Evolutionary conservation across 2,113 vertebrate genomes (phyloP).

Genomic region (Melanerpes aurifrons): DNA sequence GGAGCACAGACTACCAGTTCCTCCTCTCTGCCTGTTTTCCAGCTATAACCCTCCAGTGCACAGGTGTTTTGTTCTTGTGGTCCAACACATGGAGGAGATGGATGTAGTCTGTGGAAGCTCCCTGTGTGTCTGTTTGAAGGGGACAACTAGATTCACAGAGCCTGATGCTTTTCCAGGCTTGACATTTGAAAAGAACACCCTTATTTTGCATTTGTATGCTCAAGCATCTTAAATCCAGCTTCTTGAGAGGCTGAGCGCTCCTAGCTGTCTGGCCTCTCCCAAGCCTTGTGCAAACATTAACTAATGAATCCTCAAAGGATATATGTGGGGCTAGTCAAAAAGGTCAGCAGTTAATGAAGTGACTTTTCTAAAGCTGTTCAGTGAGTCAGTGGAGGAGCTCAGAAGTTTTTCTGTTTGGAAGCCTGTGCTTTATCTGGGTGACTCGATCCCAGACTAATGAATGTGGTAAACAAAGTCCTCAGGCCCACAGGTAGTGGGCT

Average conservation of each 20-base stretch:
- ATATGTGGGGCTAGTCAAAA: neutral
- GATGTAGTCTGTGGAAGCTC: neutral
- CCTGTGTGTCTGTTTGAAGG: neutral
- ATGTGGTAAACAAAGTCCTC: neutral
- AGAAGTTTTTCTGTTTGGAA: neutral
- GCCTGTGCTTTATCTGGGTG: neutral
- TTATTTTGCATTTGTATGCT: constrained; percentile 56
- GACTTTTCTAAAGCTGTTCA: constrained; percentile 33
- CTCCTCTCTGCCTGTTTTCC: neutral
- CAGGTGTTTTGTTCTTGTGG: neutral
- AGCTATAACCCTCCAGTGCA: neutral
- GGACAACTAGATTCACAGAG: constrained; percentile 12
- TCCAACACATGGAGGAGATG: neutral
- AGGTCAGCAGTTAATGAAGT: constrained; percentile 60
- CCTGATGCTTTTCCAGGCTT: constrained; percentile 29
- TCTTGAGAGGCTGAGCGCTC: constrained; percentile 51
- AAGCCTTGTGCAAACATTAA: constrained; percentile 51
- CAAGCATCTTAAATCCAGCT: constrained; percentile 49
- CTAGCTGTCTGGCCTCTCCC: neutral
- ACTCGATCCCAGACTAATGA: neutral
- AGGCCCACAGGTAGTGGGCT: neutral
- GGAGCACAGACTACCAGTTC: neutral
- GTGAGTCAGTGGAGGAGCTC: constrained; percentile 7
- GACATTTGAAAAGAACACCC: constrained; percentile 52
- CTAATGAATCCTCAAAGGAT: constrained; percentile 61